Conservation (phyloP, 2,797 vertebrate species). For the Sternotherus odoratus region DNA sequence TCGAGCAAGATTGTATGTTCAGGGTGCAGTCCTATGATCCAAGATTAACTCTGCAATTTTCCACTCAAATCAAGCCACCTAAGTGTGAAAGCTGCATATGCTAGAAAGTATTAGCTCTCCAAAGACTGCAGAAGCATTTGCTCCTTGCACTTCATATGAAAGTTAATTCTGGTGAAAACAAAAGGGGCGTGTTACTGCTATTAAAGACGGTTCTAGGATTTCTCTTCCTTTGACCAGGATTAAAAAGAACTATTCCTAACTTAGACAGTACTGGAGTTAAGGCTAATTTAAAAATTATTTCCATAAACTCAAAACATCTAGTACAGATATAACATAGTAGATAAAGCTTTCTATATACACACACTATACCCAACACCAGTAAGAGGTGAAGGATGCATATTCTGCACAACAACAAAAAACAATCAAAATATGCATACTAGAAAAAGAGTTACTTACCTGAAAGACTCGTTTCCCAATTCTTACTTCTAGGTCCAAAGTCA, state of each 20-base stretch:
- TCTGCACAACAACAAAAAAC: neutral
- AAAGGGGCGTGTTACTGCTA: fast-evolving
- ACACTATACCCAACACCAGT: neutral
- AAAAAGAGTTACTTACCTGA: constrained; percentile 29
- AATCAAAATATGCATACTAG: fast-evolving
- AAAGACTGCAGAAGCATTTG: neutral
- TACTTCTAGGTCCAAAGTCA: neutral
- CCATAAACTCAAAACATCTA: neutral
- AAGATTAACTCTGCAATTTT: neutral
- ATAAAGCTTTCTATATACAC: too few relatives aligned
- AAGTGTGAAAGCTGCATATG: neutral
- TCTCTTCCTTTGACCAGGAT: neutral
- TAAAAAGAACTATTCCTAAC: neutral
- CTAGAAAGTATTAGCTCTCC: neutral
- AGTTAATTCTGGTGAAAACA: neutral
- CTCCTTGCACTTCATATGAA: neutral
- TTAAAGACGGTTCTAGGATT: neutral
- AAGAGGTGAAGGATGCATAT: neutral
- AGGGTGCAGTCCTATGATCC: neutral
- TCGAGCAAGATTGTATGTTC: neutral
- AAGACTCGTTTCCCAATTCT: neutral
- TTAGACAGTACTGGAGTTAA: neutral
- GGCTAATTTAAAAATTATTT: neutral
- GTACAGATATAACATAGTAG: too few relatives aligned
- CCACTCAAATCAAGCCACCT: neutral